Percentiles rank a stretch among this genome's conserved stretches.
phyloP scores from a whole-genome alignment of 2,888 invertebrate genomes.

The Erebia aethiops region DNA sequence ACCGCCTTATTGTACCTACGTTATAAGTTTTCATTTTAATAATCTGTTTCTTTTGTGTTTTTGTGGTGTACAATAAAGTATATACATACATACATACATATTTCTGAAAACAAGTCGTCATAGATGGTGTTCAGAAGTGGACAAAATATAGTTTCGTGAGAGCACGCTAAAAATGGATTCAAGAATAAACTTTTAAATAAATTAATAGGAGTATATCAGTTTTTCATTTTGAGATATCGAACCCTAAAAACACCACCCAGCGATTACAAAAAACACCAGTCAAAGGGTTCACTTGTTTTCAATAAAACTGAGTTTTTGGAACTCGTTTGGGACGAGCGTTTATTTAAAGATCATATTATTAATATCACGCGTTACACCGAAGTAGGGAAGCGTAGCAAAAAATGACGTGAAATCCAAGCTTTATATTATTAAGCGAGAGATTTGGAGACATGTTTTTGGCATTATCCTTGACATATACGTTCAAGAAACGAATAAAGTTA shows the following conservation, averaged over 20 bases:
- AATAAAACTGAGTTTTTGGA: constrained; percentile 35
- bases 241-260: constrained; percentile 45
- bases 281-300: constrained; percentile 43
- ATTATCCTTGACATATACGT: neutral
- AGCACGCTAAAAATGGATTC: neutral
- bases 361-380: constrained; percentile 6
- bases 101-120: no score
- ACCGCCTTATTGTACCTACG: no score
- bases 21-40: no score
- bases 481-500: neutral
- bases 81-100: no score
- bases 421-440: neutral
- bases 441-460: neutral
- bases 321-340: constrained; percentile 14
- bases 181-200: neutral
- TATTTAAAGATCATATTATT: constrained; percentile 13
- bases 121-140: no score
- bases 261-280: constrained; percentile 44
- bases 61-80: no score
- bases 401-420: neutral
- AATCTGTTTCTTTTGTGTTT: no score
- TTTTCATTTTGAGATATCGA: neutral
- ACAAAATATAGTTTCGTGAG: neutral
- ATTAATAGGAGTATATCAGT: no score
- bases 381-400: constrained; percentile 11